Percentiles rank a stretch among this genome's conserved stretches.
phyloP scores from a whole-genome alignment of 2,888 invertebrate species.

The Tromatobia lineatoria region DNA sequence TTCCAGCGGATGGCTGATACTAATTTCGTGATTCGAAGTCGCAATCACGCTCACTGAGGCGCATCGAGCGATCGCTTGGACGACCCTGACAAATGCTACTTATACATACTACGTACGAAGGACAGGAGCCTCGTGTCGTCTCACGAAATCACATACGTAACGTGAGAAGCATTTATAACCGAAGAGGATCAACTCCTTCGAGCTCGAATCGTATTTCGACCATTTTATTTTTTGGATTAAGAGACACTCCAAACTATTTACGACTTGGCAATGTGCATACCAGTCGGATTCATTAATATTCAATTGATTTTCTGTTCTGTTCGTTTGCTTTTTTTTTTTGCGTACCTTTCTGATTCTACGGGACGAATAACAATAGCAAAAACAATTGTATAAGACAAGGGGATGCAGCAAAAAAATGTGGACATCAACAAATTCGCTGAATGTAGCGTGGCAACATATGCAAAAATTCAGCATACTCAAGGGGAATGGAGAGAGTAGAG shows the following conservation, averaged over 20 bases:
- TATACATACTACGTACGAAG: conserved; percentile 51
- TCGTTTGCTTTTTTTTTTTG: background rate
- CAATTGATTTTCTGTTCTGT: conserved; percentile 19
- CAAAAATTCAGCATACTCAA: conserved; percentile 26
- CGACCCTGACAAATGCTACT: conserved; percentile 63
- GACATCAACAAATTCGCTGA: background rate
- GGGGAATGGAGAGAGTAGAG: conserved; percentile 57
- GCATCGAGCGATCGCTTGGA: conserved; percentile 56
- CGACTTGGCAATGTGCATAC: conserved; percentile 34
- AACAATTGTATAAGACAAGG: background rate
- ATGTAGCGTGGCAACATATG: conserved; percentile 13
- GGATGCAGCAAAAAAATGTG: conserved; percentile 3
- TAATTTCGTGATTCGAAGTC: conserved; percentile 65
- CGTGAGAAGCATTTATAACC: conserved; percentile 64
- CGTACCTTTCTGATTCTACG: background rate
- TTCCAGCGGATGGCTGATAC: conserved; percentile 41
- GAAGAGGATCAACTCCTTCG: conserved; percentile 40
- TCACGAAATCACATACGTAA: conserved; percentile 59
- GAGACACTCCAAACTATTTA: conserved; percentile 45
- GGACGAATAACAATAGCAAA: conserved; percentile 34
- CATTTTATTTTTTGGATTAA: conserved; percentile 28
- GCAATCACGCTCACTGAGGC: conserved; percentile 57
- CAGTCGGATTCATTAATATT: conserved; percentile 31
- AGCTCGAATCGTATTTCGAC: conserved; percentile 43
- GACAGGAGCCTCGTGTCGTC: conserved; percentile 57